These are phyloP conservation scores for Chrysolina oricalcia DNA, from an alignment of 2,888 invertebrate genomes.

Conservation along the genomic window DNA sequence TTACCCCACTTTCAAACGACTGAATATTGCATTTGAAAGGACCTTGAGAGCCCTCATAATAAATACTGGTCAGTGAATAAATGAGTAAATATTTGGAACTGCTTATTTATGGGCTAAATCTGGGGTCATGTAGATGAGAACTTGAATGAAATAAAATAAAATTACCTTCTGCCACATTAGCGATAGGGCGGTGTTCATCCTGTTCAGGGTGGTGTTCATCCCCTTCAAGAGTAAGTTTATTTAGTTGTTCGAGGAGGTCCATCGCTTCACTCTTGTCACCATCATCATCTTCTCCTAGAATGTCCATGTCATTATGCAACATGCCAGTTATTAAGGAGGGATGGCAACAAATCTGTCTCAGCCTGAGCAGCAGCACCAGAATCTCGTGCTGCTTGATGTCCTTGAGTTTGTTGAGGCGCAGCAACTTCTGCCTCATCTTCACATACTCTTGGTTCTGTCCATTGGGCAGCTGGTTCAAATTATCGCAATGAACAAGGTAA, in stretches of 20 bases:
- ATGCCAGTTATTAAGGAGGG: constrained; percentile 84
- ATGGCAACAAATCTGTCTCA: constrained; percentile 93
- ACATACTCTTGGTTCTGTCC: constrained; percentile 72
- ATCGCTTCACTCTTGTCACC: constrained; percentile 69
- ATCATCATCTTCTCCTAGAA: constrained; percentile 38
- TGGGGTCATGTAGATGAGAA: no score
- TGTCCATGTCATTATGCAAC: constrained; percentile 41
- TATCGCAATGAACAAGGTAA: constrained; percentile 31
- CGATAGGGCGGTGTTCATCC: constrained; percentile 56
- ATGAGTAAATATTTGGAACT: no score
- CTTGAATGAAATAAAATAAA: not conserved
- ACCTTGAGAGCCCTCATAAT: no score
- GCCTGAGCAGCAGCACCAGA: constrained; percentile 85
- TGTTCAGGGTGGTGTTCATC: constrained; percentile 61
- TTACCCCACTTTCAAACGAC: no score
- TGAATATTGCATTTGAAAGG: no score
- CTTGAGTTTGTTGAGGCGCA: constrained; percentile 74
- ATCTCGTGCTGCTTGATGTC: constrained; percentile 77
- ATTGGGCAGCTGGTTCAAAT: constrained; percentile 8
- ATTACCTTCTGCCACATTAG: constrained; percentile 21
- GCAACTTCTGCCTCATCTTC: constrained; percentile 79
- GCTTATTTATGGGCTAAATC: no score
- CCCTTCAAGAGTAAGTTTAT: constrained; percentile 73
- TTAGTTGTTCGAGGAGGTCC: constrained; percentile 79
- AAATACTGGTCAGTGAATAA: no score